Percentiles rank a stretch among this genome's conserved stretches.
Conservation (phyloP, 2,797 vertebrate species). For the Pseudochirops cupreus region DNA sequence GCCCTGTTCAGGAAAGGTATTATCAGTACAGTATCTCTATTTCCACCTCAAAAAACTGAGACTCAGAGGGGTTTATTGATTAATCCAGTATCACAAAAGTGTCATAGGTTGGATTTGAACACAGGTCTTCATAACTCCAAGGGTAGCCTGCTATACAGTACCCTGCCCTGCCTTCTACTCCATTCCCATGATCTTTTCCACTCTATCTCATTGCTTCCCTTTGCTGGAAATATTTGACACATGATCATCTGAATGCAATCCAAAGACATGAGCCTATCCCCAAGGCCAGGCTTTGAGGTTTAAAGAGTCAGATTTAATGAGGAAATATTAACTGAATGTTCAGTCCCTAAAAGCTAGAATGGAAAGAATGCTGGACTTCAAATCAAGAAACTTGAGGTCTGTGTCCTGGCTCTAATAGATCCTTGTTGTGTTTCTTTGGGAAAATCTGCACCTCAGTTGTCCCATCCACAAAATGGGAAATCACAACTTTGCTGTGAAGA, state of each 20-base stretch:
- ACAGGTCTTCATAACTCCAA: background rate
- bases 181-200: background rate
- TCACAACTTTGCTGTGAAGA: background rate
- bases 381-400: background rate
- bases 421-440: background rate
- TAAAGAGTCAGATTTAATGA: slow-evolving; percentile 8
- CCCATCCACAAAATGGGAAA: background rate
- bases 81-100: background rate
- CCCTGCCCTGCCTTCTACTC: background rate
- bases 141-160: background rate
- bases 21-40: background rate
- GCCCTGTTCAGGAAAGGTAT: background rate
- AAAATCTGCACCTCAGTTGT: background rate
- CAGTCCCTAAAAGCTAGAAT: background rate
- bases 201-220: background rate
- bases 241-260: background rate
- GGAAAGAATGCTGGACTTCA: background rate
- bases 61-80: background rate
- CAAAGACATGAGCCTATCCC: background rate
- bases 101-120: background rate
- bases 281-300: slow-evolving; percentile 5
- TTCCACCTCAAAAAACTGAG: slow-evolving; percentile 24
- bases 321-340: slow-evolving; percentile 27
- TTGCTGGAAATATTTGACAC: background rate
- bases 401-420: background rate